Base-by-base conservation (phyloP, 23 tunicate genomes). In the Corella eumyota region DNA sequence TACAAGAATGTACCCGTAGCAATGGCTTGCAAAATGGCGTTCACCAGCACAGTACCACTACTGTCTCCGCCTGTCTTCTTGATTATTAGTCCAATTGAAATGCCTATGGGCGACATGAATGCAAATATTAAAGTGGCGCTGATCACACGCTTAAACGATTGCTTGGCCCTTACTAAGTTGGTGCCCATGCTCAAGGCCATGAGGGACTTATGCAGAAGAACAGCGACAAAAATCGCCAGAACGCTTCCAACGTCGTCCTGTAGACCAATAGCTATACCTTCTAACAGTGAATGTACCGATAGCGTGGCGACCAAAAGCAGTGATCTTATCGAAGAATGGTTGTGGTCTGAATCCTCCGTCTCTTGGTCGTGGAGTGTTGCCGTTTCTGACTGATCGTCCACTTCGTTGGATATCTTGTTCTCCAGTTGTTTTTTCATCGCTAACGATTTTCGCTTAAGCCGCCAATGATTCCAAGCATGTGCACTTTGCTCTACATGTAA, bases 181-280 rank as follows among this genome's bases (percentile, higher is more conserved):
- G 81, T 79, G 24, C 96, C 96, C 96, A 88, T 78, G 72, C 88
- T 78, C 46, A 88, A 78, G 19, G 81, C 87, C 96, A 88, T 88
- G 1, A 88, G 62, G 0, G 88, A 79, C 45, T 88, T 88, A 67
- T 88, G 96, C 71, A 88, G 73, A 45, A 88, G 81, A 26, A 88
- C 96, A 1, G 88, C 96, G 37, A 88, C 50, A 63, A 88, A 88
- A 30, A 88, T 88, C 31, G 88, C 86, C 53, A 75, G 30, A n/a
- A 84, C 58, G 56, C 83, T 74, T 3, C 81, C 78, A 0, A 71
- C 70, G 26, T 62, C 34, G 29, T 78, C 61, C 51, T 78, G 88
- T 50, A 88, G 73, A 19, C 96, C 96, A 17, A 88, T 88, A 9
- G 96, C 96, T 6, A 88, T 51, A 1, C 96, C 96, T 45, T 88